phyloP scores from a whole-genome alignment of 2,888 invertebrate species.

The Frankliniella intonsa region DNA sequence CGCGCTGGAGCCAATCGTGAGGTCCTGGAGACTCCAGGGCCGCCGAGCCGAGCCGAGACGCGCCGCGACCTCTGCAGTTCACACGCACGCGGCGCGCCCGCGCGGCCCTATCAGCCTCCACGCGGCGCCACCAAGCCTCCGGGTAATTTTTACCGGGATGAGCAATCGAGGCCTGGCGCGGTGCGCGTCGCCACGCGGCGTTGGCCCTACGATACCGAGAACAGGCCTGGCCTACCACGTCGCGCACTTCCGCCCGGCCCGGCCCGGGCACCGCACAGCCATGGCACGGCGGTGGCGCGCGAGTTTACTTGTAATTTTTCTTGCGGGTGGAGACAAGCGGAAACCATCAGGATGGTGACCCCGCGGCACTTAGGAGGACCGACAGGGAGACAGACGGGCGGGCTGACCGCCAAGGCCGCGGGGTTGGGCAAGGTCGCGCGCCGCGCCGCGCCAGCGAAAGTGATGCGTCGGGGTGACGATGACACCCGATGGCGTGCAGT shows the following conservation, averaged over 20 bases:
- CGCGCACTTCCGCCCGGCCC: no score
- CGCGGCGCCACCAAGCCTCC: background rate
- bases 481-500: no score
- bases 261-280: no score
- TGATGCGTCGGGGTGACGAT: background rate
- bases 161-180: background rate
- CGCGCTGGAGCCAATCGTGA: no score
- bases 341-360: background rate
- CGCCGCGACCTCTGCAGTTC: background rate
- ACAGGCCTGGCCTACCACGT: no score
- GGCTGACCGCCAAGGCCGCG: background rate
- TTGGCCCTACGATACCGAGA: no score
- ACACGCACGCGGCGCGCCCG: background rate
- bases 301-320: background rate
- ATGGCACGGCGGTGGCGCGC: no score
- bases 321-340: background rate
- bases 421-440: background rate
- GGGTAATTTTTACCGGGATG: slow-evolving; percentile 2
- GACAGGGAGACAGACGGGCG: background rate
- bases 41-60: background rate
- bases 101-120: background rate
- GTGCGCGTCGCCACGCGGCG: no score
- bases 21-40: no score
- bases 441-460: background rate
- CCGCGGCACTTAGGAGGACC: background rate